Conservation (phyloP, 2,888 invertebrate species). For the Nymphalis polychloros region DNA sequence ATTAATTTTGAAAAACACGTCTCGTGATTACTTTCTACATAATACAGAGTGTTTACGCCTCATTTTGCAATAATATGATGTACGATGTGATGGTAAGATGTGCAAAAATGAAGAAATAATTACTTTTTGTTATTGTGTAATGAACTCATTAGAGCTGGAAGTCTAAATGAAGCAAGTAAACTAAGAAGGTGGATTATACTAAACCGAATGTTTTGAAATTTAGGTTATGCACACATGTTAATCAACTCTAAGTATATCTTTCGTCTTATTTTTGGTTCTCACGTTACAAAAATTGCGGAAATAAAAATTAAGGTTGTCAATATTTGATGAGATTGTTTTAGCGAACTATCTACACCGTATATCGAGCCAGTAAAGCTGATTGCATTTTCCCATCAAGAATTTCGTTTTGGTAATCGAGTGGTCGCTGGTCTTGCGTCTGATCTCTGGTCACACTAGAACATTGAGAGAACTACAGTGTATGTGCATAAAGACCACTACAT, state of each 20-base stretch:
- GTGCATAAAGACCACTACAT: no score
- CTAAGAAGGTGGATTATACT: conserved; percentile 42
- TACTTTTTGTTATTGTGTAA: conserved; percentile 35
- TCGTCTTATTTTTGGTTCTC: conserved; percentile 29
- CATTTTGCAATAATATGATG: conserved; percentile 39
- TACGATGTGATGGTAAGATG: conserved; percentile 28
- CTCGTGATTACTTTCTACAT: no score
- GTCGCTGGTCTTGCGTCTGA: no score
- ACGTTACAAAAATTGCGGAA: conserved; percentile 24
- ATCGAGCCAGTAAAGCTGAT: no score
- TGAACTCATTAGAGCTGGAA: conserved; percentile 38
- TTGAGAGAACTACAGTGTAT: no score
- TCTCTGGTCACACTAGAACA: no score
- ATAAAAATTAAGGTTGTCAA: background rate
- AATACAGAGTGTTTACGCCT: background rate
- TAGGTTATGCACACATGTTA: conserved; percentile 38
- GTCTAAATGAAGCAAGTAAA: conserved; percentile 40
- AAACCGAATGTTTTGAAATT: conserved; percentile 42
- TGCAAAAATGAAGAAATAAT: conserved; percentile 33
- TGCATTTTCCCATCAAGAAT: no score
- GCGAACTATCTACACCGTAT: background rate
- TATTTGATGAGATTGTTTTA: background rate
- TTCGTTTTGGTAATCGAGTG: no score
- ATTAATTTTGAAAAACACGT: no score
- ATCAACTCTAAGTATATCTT: conserved; percentile 36